Evolutionary conservation across 2,113 vertebrate species (phyloP).

Genomic region (Rhea pennata): DNA sequence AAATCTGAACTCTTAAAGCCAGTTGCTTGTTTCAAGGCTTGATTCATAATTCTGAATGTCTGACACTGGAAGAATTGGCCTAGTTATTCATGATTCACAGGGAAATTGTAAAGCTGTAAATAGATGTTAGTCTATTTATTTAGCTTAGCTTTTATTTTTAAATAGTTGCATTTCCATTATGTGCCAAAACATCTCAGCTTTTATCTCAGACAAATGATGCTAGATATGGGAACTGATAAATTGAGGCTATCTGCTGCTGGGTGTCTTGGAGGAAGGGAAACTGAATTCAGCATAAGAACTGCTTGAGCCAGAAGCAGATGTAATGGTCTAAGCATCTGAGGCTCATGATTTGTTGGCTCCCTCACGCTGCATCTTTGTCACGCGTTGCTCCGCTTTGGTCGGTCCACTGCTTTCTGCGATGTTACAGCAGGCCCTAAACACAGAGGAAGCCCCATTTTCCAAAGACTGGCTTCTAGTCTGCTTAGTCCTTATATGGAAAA

Average conservation of each 20-base stretch:
- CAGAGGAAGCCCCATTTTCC: background rate
- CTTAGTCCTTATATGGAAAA: background rate
- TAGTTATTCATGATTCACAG: slow-evolving; percentile 10
- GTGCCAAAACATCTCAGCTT: background rate
- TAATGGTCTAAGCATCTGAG: slow-evolving; percentile 40
- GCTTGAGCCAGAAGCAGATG: slow-evolving; percentile 45
- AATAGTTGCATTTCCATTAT: background rate
- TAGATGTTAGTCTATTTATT: background rate
- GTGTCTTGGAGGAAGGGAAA: slow-evolving; percentile 50
- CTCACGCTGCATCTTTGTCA: slow-evolving; percentile 26
- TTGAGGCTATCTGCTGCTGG: slow-evolving; percentile 9
- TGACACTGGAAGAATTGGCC: background rate
- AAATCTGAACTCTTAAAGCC: background rate
- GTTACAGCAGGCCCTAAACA: background rate
- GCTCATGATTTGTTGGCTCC: slow-evolving; percentile 34
- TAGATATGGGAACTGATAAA: background rate
- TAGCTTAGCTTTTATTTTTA: slow-evolving; percentile 17
- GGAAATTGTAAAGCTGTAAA: background rate
- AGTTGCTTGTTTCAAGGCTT: background rate
- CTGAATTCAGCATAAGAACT: background rate
- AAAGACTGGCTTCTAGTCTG: background rate
- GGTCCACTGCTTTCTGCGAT: background rate
- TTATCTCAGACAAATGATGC: background rate
- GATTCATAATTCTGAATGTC: background rate
- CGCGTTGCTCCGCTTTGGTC: background rate